These are phyloP conservation scores for Notodromas monacha DNA, from an alignment of 2,888 invertebrate species.

Conservation along the genomic window DNA sequence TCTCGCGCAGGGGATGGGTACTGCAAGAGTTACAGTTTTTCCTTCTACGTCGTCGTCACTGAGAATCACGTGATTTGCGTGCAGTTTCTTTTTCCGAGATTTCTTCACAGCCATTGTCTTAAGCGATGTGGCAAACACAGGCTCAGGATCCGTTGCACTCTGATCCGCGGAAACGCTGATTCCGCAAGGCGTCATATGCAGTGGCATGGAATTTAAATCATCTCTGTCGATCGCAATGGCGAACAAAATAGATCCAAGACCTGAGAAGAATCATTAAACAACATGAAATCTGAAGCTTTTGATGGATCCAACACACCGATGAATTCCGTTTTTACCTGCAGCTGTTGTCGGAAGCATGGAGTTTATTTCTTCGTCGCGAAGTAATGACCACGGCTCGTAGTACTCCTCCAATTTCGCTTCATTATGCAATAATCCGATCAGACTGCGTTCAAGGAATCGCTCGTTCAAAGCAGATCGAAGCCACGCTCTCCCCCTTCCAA, in stretches of 20 bases:
- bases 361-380: slow-evolving; percentile 42
- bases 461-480: slow-evolving; percentile 65
- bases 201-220: slow-evolving; percentile 24
- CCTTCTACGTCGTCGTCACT: too few relatives aligned
- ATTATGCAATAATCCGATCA: slow-evolving; percentile 27
- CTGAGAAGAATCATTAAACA: too few relatives aligned
- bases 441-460: slow-evolving; percentile 33
- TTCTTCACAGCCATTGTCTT: too few relatives aligned
- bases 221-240: slow-evolving; percentile 64
- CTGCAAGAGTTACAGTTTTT: too few relatives aligned
- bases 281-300: too few relatives aligned
- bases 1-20: too few relatives aligned
- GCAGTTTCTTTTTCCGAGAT: too few relatives aligned
- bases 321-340: slow-evolving; percentile 25
- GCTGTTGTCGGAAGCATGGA: slow-evolving; percentile 51
- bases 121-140: too few relatives aligned
- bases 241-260: slow-evolving; percentile 58
- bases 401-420: slow-evolving; percentile 25
- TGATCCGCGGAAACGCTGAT: too few relatives aligned
- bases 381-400: slow-evolving; percentile 57
- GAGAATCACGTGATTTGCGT: too few relatives aligned
- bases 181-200: not conserved
- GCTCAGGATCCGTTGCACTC: too few relatives aligned
- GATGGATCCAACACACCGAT: not conserved
- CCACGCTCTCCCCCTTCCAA: slow-evolving; percentile 57